These are phyloP conservation scores for Papilio xuthus DNA, from an alignment of 1,140 invertebrate species.

Conservation along the genomic window DNA sequence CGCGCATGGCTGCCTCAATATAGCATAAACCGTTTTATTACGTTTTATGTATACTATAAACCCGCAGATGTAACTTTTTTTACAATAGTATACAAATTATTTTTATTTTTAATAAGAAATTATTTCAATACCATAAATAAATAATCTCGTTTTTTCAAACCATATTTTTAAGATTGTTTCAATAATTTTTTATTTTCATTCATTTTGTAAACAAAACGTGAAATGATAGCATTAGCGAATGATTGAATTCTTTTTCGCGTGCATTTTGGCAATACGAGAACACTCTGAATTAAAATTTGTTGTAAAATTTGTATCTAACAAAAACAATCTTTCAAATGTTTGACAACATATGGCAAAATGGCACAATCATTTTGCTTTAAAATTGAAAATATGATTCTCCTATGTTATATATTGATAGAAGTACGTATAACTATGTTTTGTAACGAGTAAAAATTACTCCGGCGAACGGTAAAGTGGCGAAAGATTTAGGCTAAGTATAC, in stretches of 20 bases:
- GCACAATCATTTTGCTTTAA: no score
- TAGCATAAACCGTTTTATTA: constrained; percentile 4
- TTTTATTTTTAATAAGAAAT: no score
- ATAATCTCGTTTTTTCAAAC: no score
- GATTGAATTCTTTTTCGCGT: constrained; percentile 13
- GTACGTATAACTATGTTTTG: not conserved
- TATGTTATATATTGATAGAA: not conserved
- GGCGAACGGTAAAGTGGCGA: not conserved
- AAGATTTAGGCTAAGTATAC: not conserved
- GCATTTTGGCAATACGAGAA: not conserved
- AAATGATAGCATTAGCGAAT: not conserved
- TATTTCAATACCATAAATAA: no score
- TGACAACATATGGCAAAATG: no score
- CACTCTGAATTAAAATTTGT: not conserved
- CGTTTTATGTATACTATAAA: not conserved
- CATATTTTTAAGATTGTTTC: no score
- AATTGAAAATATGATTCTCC: not conserved
- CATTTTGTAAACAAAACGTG: no score
- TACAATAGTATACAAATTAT: not conserved
- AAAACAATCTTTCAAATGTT: no score
- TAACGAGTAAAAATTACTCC: not conserved
- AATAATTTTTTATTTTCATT: no score
- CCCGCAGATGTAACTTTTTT: not conserved
- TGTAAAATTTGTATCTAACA: no score
- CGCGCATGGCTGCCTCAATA: constrained; percentile 1